phyloP scores from a whole-genome alignment of 2,797 vertebrate genomes.

The Streptopelia turtur region DNA sequence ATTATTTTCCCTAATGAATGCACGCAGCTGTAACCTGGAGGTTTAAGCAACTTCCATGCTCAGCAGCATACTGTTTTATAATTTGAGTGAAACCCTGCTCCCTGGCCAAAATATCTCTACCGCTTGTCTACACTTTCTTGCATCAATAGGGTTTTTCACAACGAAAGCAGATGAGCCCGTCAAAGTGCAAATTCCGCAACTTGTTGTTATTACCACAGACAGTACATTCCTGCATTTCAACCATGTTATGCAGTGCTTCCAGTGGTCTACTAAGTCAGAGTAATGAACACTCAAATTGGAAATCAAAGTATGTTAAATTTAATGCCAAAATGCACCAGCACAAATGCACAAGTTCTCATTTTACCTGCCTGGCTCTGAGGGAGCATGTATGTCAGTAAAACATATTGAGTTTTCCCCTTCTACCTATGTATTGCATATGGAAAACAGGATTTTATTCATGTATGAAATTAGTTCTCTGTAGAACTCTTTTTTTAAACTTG shows the following conservation, averaged over 20 bases:
- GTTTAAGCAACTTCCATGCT: background rate
- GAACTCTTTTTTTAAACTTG: background rate
- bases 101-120: background rate
- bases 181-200: background rate
- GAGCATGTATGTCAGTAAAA: background rate
- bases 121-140: background rate
- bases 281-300: background rate
- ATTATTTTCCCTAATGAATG: background rate
- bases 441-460: background rate
- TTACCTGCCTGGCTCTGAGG: background rate
- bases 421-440: background rate
- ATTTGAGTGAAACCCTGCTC: background rate
- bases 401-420: background rate
- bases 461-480: background rate
- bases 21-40: background rate
- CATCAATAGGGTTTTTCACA: background rate
- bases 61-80: background rate
- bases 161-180: background rate
- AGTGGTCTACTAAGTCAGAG: background rate
- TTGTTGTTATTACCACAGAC: background rate
- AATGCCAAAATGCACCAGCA: constrained; percentile 1
- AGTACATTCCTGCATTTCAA: background rate
- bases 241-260: background rate
- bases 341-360: background rate
- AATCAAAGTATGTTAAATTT: background rate